phyloP scores from a whole-genome alignment of 2,888 invertebrate genomes.

The Lumbricus terrestris region DNA sequence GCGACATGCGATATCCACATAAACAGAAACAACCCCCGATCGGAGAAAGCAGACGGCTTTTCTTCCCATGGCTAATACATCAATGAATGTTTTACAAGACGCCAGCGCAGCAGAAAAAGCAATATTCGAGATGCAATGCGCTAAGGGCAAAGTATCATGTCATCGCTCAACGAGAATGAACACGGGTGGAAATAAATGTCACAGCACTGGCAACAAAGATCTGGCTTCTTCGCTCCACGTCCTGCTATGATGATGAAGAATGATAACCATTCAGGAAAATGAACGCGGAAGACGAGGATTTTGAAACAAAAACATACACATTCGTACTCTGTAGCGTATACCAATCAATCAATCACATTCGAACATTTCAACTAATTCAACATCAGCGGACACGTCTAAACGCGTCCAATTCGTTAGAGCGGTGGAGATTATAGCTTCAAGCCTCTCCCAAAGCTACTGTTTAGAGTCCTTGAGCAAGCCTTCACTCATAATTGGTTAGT shows the following conservation, averaged over 20 bases:
- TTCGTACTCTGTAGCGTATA: background rate
- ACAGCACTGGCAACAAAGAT: no score
- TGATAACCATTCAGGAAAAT: background rate
- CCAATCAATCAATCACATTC: background rate
- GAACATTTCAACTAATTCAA: background rate
- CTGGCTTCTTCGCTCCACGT: background rate
- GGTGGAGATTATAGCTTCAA: no score
- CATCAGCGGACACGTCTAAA: background rate
- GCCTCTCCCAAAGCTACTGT: no score
- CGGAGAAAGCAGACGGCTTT: background rate
- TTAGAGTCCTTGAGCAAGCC: no score
- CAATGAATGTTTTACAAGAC: slow-evolving; percentile 3
- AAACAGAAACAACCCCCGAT: background rate
- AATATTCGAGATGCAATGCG: background rate
- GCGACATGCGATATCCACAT: background rate
- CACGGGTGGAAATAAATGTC: background rate
- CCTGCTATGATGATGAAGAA: background rate
- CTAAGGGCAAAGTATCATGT: background rate
- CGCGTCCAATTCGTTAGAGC: no score
- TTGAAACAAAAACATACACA: background rate
- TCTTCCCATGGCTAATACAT: background rate
- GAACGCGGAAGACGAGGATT: background rate
- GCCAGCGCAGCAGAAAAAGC: background rate
- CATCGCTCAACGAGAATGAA: background rate
- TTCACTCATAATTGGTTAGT: no score